Base-by-base conservation (phyloP, 2,113 vertebrate genomes). In the Macrotus californicus region DNA sequence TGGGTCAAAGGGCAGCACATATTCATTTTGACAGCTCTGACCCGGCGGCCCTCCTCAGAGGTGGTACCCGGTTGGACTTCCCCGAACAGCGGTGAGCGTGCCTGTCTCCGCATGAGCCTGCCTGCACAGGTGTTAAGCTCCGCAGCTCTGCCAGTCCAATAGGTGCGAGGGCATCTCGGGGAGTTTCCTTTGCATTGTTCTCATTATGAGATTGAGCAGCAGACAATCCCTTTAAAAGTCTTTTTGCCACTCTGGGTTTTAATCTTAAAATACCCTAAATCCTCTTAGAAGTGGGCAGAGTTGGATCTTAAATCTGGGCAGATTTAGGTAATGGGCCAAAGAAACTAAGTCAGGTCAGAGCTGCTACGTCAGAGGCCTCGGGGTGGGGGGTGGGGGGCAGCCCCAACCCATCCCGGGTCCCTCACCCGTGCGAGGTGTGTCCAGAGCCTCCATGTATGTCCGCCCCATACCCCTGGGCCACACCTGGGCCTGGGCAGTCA, bases 191-290 rank as follows among this genome's bases (percentile, higher is more conserved):
- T 50, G 93, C 54, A 6, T 86, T 92, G 93, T 94, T 88, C 96
- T 94, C 77, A 26, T 95, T 86, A 90, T 11, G 61, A 94, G 90
- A 76, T 56, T 70, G 90, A 95, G 87, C 81, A 73, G 85, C 76
- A 61, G 76, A 67, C 19, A 3, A 83, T 83, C 80, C 41, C 85
- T 96, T 95, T 85, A 52, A 96, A 95, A 54, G 59, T 66, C 61
- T 94, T 82, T 54, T 69, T 92, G 73, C 36, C 56, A 75, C 72
- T 95, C 54, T 29, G 56, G 54, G 59, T 96, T 97, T 96, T 96
- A 96, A 96, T 97, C 93, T 97, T 75, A 93, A 97, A 97, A 93
- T 86, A 82, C 93, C 31, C 73, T 89, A 94, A 97, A 96, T 97
- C 91, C 96, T 96, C 95, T 97, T 94, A 97, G 96, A 92, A 96